These are phyloP conservation scores for Odontocolon sp. DNA, from an alignment of 2,888 invertebrate genomes.

Conservation along the genomic window DNA sequence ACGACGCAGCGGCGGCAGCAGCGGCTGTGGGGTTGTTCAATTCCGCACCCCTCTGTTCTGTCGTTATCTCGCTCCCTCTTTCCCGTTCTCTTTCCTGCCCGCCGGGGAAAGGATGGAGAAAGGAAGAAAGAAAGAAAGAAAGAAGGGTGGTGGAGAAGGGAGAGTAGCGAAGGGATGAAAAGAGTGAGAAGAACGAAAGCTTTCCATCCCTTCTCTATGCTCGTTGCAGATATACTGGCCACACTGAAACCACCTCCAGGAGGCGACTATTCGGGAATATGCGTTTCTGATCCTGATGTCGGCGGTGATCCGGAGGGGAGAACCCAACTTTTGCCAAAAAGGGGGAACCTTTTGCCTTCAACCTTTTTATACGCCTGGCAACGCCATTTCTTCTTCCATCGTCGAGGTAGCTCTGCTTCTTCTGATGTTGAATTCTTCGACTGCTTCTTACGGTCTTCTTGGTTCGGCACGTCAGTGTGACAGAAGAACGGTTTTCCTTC, in stretches of 20 bases:
- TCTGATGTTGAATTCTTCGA: constrained; percentile 78
- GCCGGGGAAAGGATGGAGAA: constrained; percentile 55
- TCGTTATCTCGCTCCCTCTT: constrained; percentile 32
- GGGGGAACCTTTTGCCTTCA: constrained; percentile 63
- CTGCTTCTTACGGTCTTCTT: not conserved
- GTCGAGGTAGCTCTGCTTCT: constrained; percentile 72
- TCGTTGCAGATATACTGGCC: constrained; percentile 14
- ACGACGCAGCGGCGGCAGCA: constrained; percentile 42
- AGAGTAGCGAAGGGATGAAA: constrained; percentile 41
- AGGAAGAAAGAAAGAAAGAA: constrained; percentile 37
- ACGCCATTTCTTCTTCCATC: constrained; percentile 53
- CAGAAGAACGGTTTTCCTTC: constrained; percentile 17
- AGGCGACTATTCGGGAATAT: constrained; percentile 30
- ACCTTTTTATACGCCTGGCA: constrained; percentile 58
- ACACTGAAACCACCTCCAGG: constrained; percentile 26
- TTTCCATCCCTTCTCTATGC: constrained; percentile 39
- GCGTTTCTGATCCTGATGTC: constrained; percentile 45
- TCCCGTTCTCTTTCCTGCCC: constrained; percentile 38
- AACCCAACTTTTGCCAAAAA: constrained; percentile 54
- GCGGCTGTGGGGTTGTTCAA: constrained; percentile 60
- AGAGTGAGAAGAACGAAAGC: constrained; percentile 28
- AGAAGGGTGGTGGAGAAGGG: not conserved
- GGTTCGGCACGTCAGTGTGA: not conserved
- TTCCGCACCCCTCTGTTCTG: constrained; percentile 51
- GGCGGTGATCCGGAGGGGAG: constrained; percentile 63